Percentiles rank a stretch among this genome's conserved stretches.
Conservation (phyloP, 2,888 invertebrate species). For the Microctonus brassicae region DNA sequence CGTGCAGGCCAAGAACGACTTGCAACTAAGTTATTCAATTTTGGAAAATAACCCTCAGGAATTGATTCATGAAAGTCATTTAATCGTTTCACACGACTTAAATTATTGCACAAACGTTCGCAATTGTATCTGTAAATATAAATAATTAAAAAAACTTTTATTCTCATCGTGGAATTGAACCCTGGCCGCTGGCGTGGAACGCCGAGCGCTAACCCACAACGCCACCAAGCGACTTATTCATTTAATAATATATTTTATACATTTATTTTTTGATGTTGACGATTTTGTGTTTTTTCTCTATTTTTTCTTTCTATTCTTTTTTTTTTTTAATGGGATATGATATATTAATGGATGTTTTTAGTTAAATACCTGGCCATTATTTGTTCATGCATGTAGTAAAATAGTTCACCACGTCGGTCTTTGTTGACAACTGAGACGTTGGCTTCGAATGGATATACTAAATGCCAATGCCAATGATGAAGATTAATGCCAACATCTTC, state of each 20-base stretch:
- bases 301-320: neutral
- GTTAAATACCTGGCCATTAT: conserved; percentile 73
- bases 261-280: too few species aligned
- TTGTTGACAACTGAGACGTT: conserved; percentile 78
- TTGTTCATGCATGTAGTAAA: conserved; percentile 86
- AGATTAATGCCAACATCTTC: conserved; percentile 89
- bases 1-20: conserved; percentile 83
- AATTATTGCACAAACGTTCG: conserved; percentile 81
- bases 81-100: conserved; percentile 76
- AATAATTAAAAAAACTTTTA: neutral
- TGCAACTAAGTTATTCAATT: conserved; percentile 83
- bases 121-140: conserved; percentile 76
- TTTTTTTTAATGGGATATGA: neutral
- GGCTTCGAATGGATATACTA: conserved; percentile 85
- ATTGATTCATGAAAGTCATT: conserved; percentile 80
- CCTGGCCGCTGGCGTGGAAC: too few species aligned
- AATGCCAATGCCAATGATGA: conserved; percentile 94
- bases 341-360: neutral
- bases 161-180: too few species aligned
- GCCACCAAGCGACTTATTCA: too few species aligned
- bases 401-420: conserved; percentile 83
- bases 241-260: too few species aligned
- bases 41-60: conserved; percentile 86
- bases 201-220: too few species aligned
- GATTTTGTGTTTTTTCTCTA: too few species aligned